Conservation (phyloP, 2,888 invertebrate genomes). For the Agonum fuliginosum region DNA sequence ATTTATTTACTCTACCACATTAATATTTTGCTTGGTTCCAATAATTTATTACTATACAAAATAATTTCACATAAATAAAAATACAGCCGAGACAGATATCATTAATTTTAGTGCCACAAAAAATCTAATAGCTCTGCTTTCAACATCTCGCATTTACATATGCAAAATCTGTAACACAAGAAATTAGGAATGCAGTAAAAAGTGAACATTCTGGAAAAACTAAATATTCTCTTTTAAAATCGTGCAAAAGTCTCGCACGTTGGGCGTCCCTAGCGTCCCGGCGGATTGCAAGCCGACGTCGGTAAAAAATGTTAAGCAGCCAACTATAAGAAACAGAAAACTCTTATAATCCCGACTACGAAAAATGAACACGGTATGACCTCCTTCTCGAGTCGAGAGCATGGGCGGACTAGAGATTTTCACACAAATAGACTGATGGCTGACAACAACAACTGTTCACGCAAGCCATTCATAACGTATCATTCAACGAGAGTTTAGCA, state of each 20-base stretch:
- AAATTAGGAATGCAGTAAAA: conserved; percentile 45
- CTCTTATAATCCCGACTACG: conserved; percentile 46
- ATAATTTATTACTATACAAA: conserved; percentile 3
- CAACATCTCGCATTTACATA: conserved; percentile 36
- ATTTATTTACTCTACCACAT: conserved; percentile 3
- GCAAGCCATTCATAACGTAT: no score
- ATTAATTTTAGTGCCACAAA: conserved; percentile 31
- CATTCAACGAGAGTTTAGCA: no score
- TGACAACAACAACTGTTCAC: no score
- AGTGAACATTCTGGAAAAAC: conserved; percentile 51
- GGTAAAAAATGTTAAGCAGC: conserved; percentile 44
- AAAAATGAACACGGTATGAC: conserved; percentile 33
- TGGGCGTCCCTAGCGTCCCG: conserved; percentile 3
- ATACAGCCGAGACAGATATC: conserved; percentile 7
- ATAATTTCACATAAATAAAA: conserved; percentile 15
- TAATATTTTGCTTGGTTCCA: neutral
- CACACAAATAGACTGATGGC: no score
- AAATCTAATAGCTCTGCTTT: conserved; percentile 15
- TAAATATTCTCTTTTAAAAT: conserved; percentile 49
- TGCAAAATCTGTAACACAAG: conserved; percentile 49
- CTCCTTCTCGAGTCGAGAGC: conserved; percentile 4
- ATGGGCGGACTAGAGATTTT: no score
- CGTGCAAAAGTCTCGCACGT: conserved; percentile 20
- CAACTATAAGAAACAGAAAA: conserved; percentile 53
- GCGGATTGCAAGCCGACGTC: conserved; percentile 13